phyloP scores from a whole-genome alignment of 1,140 invertebrate genomes.

The Bombus difficillimus region DNA sequence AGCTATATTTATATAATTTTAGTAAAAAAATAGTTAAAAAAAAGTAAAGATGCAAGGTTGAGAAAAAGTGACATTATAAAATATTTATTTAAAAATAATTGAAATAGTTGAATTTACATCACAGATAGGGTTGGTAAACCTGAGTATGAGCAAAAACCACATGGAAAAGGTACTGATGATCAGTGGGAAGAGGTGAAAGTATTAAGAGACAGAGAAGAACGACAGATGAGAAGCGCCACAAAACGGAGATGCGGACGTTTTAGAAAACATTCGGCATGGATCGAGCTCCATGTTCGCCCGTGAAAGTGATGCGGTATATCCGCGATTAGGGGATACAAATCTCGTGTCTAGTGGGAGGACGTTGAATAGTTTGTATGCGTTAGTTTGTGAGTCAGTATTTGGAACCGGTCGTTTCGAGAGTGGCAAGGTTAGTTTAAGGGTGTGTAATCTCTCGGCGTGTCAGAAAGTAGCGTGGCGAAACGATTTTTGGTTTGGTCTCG shows the following conservation, averaged over 20 bases:
- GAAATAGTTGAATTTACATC: background rate
- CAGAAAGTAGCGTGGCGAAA: conserved; percentile 60
- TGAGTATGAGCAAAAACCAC: conserved; percentile 10
- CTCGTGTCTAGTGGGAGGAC: conserved; percentile 71
- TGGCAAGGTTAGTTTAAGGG: conserved; percentile 35
- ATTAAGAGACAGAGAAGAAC: conserved; percentile 26
- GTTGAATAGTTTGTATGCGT: conserved; percentile 51
- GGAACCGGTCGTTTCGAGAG: conserved; percentile 22
- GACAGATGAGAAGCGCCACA: conserved; percentile 56
- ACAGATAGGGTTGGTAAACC: conserved; percentile 6
- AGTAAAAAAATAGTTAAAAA: background rate
- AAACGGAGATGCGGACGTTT: conserved; percentile 56
- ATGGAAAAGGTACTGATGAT: conserved; percentile 15
- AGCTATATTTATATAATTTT: background rate
- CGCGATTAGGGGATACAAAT: conserved; percentile 78
- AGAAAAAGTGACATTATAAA: background rate
- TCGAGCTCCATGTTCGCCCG: conserved; percentile 77
- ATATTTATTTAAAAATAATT: background rate
- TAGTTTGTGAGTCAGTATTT: conserved; percentile 20
- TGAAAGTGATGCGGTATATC: conserved; percentile 78
- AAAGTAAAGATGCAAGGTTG: too few relatives aligned
- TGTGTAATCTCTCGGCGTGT: conserved; percentile 56
- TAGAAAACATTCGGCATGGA: conserved; percentile 72
- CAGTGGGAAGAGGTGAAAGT: conserved; percentile 22
- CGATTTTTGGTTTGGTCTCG: conserved; percentile 10